Evolutionary conservation across 2,113 vertebrate genomes (phyloP).

Genomic region (Electrona antarctica): DNA sequence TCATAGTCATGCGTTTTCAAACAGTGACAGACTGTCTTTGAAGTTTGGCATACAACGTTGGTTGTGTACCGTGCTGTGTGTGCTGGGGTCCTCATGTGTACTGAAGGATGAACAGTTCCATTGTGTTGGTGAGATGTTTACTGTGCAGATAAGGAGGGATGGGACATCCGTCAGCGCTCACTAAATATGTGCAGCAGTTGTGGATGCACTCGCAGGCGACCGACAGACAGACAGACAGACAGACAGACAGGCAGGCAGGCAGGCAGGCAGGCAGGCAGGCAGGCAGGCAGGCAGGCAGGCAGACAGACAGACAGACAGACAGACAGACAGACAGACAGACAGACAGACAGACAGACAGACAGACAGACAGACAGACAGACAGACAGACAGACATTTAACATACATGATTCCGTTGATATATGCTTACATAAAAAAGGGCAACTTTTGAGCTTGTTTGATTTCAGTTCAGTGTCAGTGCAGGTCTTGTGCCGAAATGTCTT

Average conservation of each 20-base stretch:
- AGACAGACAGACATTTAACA: constrained; percentile 1
- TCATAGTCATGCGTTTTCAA: constrained; percentile 4
- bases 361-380: constrained; percentile 16
- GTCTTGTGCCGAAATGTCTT: background rate
- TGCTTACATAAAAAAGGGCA: constrained; percentile 18
- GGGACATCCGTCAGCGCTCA: constrained; percentile 63
- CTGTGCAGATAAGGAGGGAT: constrained; percentile 63
- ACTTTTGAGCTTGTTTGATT: constrained; percentile 28
- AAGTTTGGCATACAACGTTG: constrained; percentile 47
- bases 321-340: background rate
- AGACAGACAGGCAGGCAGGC: background rate
- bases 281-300: background rate
- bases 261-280: background rate
- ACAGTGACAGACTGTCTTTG: constrained; percentile 30
- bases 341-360: background rate
- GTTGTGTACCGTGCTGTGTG: constrained; percentile 44
- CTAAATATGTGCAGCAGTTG: constrained; percentile 58
- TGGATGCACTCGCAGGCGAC: constrained; percentile 12
- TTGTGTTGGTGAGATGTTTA: constrained; percentile 70
- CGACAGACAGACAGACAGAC: background rate
- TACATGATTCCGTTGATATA: background rate
- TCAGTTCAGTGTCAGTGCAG: constrained; percentile 17
- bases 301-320: background rate
- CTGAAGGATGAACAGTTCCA: constrained; percentile 50
- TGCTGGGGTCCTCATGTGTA: constrained; percentile 52